phyloP scores from a whole-genome alignment of 2,113 vertebrate genomes.

The Sclerurus mexicanus region DNA sequence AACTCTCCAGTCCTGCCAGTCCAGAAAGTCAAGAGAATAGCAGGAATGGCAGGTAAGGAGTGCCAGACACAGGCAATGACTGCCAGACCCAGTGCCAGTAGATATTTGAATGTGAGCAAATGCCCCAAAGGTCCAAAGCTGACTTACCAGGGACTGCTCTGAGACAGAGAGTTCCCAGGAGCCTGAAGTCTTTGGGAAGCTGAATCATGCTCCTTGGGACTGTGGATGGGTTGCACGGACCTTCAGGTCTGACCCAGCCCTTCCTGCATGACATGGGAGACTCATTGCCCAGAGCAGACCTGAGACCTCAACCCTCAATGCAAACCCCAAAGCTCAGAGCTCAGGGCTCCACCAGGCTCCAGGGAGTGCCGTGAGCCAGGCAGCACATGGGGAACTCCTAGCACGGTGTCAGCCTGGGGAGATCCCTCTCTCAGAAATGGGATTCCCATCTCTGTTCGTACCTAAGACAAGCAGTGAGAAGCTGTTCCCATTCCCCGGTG shows the following conservation, averaged over 20 bases:
- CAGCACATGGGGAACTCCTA: neutral
- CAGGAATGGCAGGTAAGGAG: neutral
- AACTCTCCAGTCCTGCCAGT: neutral
- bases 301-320: no score
- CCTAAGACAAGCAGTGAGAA: neutral
- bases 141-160: neutral
- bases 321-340: neutral
- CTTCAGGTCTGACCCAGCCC: neutral
- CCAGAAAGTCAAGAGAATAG: neutral
- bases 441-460: neutral
- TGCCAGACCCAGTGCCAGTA: neutral
- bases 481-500: neutral
- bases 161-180: neutral
- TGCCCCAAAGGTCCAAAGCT: neutral
- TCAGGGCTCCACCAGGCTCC: neutral
- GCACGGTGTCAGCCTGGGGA: rapidly evolving
- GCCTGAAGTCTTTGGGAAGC: neutral
- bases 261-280: neutral
- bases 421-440: neutral
- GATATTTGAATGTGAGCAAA: neutral
- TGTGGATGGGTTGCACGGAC: neutral
- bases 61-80: neutral
- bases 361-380: neutral
- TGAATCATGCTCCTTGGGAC: neutral
- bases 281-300: neutral